A percentile compares a stretch with the other conserved stretches of the same genome.
These are phyloP conservation scores for Nymphicus hollandicus DNA, from an alignment of 2,113 vertebrate genomes.

Conservation along the genomic window DNA sequence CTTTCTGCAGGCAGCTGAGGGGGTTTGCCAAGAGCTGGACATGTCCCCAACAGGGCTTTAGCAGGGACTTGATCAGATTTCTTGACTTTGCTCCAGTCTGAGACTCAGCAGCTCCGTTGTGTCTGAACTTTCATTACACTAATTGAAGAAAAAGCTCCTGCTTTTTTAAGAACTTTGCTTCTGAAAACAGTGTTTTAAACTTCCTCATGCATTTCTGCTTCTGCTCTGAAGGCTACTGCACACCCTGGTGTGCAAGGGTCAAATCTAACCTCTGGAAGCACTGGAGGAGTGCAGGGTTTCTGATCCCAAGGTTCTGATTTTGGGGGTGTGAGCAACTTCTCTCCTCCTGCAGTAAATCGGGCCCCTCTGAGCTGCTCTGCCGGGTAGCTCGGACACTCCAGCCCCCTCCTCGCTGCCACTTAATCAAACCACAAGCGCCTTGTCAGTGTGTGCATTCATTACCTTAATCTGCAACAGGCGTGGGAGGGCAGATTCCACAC, in stretches of 20 bases:
- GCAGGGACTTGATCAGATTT: not conserved
- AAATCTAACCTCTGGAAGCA: not conserved
- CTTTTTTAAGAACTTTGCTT: not conserved
- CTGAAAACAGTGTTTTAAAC: not conserved
- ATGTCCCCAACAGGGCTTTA: not conserved
- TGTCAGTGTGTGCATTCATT: not conserved
- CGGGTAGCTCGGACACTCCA: not conserved
- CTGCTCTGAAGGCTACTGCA: not conserved
- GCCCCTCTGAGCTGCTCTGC: not conserved
- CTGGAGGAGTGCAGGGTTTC: not conserved
- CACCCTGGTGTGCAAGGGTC: rapidly evolving
- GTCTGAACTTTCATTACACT: not conserved
- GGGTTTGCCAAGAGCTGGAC: not conserved
- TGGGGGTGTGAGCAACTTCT: not conserved
- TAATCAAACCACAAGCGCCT: not conserved
- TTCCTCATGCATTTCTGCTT: not conserved
- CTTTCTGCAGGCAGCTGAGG: not conserved
- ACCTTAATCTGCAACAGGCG: not conserved
- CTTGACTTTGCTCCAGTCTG: not conserved
- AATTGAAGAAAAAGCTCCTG: not conserved
- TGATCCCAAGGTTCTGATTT: not conserved
- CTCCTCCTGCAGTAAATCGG: not conserved
- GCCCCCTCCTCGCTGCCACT: not conserved
- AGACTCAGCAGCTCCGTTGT: not conserved
- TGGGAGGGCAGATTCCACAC: conserved; percentile 8